Evolutionary conservation across 2,797 vertebrate species (phyloP).

Genomic region (Galaxias olidus): DNA sequence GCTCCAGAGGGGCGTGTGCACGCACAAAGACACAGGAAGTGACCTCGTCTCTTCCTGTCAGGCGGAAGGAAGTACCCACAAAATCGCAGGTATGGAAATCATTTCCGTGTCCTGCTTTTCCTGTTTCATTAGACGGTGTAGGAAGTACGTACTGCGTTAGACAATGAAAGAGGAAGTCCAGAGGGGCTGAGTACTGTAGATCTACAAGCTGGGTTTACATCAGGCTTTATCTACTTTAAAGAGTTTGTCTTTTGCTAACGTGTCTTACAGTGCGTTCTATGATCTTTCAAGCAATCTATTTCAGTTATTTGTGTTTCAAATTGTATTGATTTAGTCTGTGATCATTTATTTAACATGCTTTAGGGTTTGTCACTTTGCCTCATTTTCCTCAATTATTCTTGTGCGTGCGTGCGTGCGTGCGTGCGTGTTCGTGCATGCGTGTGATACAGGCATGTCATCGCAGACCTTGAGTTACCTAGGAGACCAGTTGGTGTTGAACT

Average conservation of each 20-base stretch:
- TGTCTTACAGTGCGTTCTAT: too few relatives aligned
- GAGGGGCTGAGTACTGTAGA: too few relatives aligned
- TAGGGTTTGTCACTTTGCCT: too few relatives aligned
- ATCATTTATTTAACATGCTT: background rate
- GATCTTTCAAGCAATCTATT: too few relatives aligned
- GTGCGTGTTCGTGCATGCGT: background rate
- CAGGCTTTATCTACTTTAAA: too few relatives aligned
- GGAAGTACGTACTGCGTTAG: too few relatives aligned
- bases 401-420: background rate
- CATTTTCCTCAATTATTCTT: too few relatives aligned
- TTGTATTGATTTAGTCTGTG: too few relatives aligned
- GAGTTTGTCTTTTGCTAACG: too few relatives aligned
- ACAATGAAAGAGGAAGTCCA: background rate
- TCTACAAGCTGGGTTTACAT: too few relatives aligned
- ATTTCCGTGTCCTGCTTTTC: too few relatives aligned
- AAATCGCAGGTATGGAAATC: slow-evolving; percentile 80
- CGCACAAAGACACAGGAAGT: background rate
- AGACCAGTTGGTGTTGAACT: slow-evolving; percentile 90
- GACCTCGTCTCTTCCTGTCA: slow-evolving; percentile 84
- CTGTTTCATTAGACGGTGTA: too few relatives aligned
- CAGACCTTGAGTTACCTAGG: slow-evolving; percentile 85
- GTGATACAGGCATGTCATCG: slow-evolving; percentile 75
- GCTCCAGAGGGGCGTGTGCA: slow-evolving; percentile 71
- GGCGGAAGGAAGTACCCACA: slow-evolving; percentile 61
- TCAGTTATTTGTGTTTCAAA: background rate